Evolutionary conservation across 2,113 vertebrate genomes (phyloP).

Genomic region (Rhinoderma darwinii): DNA sequence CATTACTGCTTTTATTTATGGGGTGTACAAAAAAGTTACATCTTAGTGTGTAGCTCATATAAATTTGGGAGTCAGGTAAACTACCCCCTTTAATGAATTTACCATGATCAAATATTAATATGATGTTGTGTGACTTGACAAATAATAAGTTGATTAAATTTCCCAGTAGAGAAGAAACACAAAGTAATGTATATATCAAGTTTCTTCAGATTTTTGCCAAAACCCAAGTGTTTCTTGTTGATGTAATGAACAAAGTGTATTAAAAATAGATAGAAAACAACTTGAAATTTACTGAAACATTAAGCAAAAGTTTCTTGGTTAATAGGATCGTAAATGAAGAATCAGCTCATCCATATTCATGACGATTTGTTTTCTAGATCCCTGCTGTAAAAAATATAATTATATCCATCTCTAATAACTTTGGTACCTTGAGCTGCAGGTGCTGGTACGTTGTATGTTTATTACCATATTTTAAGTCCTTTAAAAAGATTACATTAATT

Average conservation of each 20-base stretch:
- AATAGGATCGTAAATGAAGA: slow-evolving; percentile 70
- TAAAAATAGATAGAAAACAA: slow-evolving; percentile 13
- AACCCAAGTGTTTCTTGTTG: slow-evolving; percentile 1
- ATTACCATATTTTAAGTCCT: slow-evolving; percentile 86
- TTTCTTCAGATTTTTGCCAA: slow-evolving; percentile 8
- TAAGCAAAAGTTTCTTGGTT: slow-evolving; percentile 61
- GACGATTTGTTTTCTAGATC: slow-evolving; percentile 72
- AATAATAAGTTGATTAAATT: slow-evolving; percentile 40
- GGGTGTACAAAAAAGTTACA: not conserved
- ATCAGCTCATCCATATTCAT: slow-evolving; percentile 73
- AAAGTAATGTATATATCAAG: slow-evolving; percentile 41
- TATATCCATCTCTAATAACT: slow-evolving; percentile 81
- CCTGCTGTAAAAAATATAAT: slow-evolving; percentile 84
- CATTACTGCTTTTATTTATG: slow-evolving; percentile 17
- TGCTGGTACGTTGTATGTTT: slow-evolving; percentile 82
- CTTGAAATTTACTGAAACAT: slow-evolving; percentile 58
- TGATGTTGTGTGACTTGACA: slow-evolving; percentile 38
- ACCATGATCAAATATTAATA: slow-evolving; percentile 52
- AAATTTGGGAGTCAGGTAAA: slow-evolving; percentile 37
- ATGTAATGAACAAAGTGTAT: not conserved
- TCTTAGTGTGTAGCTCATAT: slow-evolving; percentile 14
- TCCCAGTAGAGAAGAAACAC: not conserved
- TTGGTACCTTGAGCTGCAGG: slow-evolving; percentile 81
- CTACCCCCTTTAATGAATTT: slow-evolving; percentile 44
- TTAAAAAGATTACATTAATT: slow-evolving; percentile 85